phyloP scores from a whole-genome alignment of 2,888 invertebrate genomes.

The Plemyria rubiginata region DNA sequence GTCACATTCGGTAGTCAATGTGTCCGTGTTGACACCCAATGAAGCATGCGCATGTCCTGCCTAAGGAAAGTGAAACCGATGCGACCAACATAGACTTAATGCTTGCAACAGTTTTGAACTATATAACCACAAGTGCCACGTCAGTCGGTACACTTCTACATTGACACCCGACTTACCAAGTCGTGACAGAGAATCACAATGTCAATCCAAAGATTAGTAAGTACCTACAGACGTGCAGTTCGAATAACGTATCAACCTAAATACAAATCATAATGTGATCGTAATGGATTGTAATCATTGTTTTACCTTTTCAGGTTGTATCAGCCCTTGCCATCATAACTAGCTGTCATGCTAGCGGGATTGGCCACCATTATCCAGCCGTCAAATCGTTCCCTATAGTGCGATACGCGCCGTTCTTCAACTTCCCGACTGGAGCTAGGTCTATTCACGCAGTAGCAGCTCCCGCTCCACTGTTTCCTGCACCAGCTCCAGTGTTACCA shows the following conservation, averaged over 20 bases:
- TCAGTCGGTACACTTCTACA: conserved; percentile 69
- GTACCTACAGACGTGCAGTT: conserved; percentile 35
- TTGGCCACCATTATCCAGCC: conserved; percentile 67
- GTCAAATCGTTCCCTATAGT: conserved; percentile 71
- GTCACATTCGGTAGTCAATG: conserved; percentile 70
- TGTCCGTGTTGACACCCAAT: conserved; percentile 70
- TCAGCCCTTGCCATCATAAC: conserved; percentile 65
- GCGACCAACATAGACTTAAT: conserved; percentile 70
- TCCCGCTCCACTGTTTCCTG: conserved; percentile 40
- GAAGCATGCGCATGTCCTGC: conserved; percentile 74
- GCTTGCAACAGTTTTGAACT: conserved; percentile 82
- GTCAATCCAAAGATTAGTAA: conserved; percentile 74
- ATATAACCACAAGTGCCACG: conserved; percentile 77
- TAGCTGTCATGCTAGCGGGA: conserved; percentile 74
- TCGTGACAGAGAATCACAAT: conserved; percentile 63
- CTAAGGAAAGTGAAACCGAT: conserved; percentile 81
- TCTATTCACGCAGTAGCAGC: conserved; percentile 75
- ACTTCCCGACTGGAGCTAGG: conserved; percentile 70
- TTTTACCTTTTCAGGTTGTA: conserved; percentile 58
- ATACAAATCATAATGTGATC: not conserved
- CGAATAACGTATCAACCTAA: not conserved
- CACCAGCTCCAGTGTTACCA: conserved; percentile 46
- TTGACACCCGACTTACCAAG: conserved; percentile 71
- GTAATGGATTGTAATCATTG: not conserved
- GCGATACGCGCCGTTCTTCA: conserved; percentile 79